Evolutionary conservation across 2,113 vertebrate species (phyloP).

Genomic region (Saimiri boliviensis): DNA sequence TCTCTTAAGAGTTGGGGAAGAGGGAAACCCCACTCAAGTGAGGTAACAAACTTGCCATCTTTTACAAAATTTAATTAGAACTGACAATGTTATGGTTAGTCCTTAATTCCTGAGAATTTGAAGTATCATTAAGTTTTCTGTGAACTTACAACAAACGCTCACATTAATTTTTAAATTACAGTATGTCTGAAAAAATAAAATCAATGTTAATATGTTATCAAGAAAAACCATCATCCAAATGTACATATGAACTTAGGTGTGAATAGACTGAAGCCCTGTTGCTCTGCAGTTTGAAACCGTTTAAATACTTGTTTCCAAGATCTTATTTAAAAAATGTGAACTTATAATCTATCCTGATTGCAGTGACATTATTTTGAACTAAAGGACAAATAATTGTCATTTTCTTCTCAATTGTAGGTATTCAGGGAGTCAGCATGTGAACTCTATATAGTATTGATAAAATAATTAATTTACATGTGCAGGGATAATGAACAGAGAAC

Average conservation of each 20-base stretch:
- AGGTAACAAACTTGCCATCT: conserved; percentile 82
- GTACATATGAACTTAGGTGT: conserved; percentile 56
- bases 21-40: conserved; percentile 62
- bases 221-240: conserved; percentile 71
- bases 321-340: conserved; percentile 21
- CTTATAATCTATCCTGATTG: conserved; percentile 18
- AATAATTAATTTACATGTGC: not conserved
- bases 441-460: not conserved
- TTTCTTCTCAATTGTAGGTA: conserved; percentile 20
- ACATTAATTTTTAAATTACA: conserved; percentile 67
- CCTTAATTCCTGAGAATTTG: conserved; percentile 88
- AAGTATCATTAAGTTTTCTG: conserved; percentile 77
- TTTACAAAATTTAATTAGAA: conserved; percentile 80
- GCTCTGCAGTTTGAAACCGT: conserved; percentile 48
- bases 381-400: not conserved
- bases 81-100: conserved; percentile 83
- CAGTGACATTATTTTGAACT: conserved; percentile 44
- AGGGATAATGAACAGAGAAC: not conserved
- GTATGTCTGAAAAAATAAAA: conserved; percentile 57
- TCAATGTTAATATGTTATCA: conserved; percentile 65
- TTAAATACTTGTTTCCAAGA: conserved; percentile 39
- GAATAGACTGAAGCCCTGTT: conserved; percentile 58
- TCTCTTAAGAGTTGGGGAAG: conserved; percentile 70
- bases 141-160: conserved; percentile 71
- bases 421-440: not conserved